These are phyloP conservation scores for Macrosiphum euphorbiae DNA, from an alignment of 2,888 invertebrate genomes.

Conservation along the genomic window DNA sequence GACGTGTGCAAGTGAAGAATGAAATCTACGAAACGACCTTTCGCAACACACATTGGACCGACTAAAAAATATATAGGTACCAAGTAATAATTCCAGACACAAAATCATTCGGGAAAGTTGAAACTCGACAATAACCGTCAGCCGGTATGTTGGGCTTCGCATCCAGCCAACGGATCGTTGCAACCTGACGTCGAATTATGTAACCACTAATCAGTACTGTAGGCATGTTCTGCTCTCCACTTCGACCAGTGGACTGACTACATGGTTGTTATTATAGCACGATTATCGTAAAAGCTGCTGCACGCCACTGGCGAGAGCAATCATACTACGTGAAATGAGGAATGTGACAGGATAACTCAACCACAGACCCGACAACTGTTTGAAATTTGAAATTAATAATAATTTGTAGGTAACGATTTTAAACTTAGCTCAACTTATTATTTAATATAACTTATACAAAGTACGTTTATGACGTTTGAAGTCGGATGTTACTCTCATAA, in stretches of 20 bases:
- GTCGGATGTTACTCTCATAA: neutral
- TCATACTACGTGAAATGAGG: neutral
- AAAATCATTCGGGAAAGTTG: no score
- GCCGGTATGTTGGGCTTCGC: neutral
- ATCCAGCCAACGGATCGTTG: no score
- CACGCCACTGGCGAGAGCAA: neutral
- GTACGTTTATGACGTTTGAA: neutral
- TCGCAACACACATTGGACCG: no score
- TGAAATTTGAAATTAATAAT: neutral
- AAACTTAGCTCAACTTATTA: no score
- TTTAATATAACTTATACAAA: neutral
- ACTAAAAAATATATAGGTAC: no score
- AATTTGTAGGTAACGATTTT: neutral
- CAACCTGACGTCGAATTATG: neutral
- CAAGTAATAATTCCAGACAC: no score
- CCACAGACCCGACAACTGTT: neutral
- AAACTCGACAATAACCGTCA: no score
- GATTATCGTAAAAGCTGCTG: neutral
- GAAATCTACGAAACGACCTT: no score
- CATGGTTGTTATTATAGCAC: neutral
- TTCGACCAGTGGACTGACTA: neutral
- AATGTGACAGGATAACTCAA: no score
- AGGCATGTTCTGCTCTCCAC: neutral
- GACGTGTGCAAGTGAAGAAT: no score
- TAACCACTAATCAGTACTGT: neutral